These are phyloP conservation scores for Abramis brama DNA, from an alignment of 2,113 vertebrate species.

Conservation along the genomic window DNA sequence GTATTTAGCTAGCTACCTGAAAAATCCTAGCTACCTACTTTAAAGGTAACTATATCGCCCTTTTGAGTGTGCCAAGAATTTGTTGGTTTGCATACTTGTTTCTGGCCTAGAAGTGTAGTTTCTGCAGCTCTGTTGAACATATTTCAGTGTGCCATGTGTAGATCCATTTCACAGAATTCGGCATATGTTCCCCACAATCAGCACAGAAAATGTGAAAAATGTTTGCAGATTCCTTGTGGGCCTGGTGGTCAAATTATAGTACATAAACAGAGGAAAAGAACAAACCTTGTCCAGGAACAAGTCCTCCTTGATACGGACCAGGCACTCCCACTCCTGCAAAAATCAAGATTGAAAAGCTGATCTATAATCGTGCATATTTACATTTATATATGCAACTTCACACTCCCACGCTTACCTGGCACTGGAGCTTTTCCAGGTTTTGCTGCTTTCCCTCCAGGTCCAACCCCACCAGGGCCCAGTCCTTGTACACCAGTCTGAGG, in stretches of 20 bases:
- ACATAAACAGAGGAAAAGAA: not conserved
- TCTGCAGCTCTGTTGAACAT: not conserved
- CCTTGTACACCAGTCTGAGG: conserved; percentile 78
- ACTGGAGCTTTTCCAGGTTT: conserved; percentile 68
- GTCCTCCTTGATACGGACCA: conserved; percentile 77
- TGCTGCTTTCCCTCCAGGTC: conserved; percentile 70
- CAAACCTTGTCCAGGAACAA: conserved; percentile 75
- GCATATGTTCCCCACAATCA: not conserved
- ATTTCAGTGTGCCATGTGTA: not conserved
- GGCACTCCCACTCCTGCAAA: conserved; percentile 75
- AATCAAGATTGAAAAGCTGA: conserved; percentile 28
- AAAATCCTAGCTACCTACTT: not conserved
- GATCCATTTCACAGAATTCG: not conserved
- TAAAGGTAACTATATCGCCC: not conserved
- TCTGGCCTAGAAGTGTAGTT: not conserved
- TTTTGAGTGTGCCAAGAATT: not conserved
- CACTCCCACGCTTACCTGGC: conserved; percentile 68
- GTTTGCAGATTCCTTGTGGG: not conserved
- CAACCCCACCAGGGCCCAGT: conserved; percentile 67
- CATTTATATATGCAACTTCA: conserved; percentile 26
- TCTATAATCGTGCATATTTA: not conserved
- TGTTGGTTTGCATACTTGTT: not conserved
- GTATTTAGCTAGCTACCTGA: not conserved
- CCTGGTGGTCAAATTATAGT: not conserved
- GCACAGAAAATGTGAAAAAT: not conserved